Base-by-base conservation (phyloP, 2,888 invertebrate species). In the Leistus spinibarbis region DNA sequence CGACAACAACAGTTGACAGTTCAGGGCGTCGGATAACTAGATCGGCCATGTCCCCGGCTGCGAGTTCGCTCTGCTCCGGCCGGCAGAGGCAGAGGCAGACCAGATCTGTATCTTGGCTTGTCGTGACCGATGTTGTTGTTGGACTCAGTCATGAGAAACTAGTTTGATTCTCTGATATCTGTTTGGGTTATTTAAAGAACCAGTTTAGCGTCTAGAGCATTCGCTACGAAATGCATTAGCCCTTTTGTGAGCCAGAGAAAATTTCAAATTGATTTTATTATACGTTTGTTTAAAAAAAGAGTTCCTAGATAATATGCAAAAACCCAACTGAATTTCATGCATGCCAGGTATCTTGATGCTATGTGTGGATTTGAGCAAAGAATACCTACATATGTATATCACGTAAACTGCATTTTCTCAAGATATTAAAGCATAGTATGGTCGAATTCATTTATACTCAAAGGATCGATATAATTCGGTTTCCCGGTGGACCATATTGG, bases 1-100 rank as follows among this genome's bases (percentile, higher is more conserved):
- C 72, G 24, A 60, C 72, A 66, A 69, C 69, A 69, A 72, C 72
- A 72, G 72, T 72, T 72, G 72, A 72, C 72, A 72, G 72, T 72
- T 56, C 66, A 60, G 65, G 72, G 72, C 72, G 72, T 72, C 24
- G 72, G 72, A 65, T 72, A 72, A 72, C 72, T 72, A 72, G 72
- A 72, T 64, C 65, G 56, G 23, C 60, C 17, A 22, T 60, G 60
- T 60, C 60, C 60, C 40, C 60, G 19, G 60, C 60, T 60, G 19
- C n/a, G n/a, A n/a, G n/a, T n/a, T n/a, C n/a, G n/a, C n/a, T n/a
- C n/a, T n/a, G n/a, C n/a, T n/a, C n/a, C n/a, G n/a, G n/a, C 40
- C 60, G 19, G 60, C 60, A 19, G 19, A 60, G 22, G 10, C 60
- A 16, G 19, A 10, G 40, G 40, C 40, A 40, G 40, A 40, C 40